A percentile compares a stretch with the other conserved stretches of the same genome.
Evolutionary conservation across 2,113 vertebrate genomes (phyloP).

Genomic region (Amblyornis subalaris): DNA sequence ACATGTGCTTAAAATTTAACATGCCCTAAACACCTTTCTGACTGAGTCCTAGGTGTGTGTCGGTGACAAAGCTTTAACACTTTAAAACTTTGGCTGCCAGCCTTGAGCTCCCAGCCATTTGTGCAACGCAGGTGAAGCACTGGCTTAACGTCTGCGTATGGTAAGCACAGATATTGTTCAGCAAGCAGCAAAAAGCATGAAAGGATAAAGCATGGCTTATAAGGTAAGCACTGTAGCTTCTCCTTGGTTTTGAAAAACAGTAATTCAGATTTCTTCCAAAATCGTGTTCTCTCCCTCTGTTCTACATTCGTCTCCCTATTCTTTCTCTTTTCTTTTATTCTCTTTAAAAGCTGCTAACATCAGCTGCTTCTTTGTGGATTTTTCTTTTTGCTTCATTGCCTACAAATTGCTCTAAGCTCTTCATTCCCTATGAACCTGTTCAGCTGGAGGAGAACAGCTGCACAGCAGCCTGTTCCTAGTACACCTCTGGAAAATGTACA

Average conservation of each 20-base stretch:
- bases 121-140: neutral
- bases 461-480: slow-evolving; percentile 45
- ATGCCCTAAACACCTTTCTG: neutral
- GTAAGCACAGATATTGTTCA: neutral
- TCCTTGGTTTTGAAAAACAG: slow-evolving; percentile 30
- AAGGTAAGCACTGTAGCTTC: slow-evolving; percentile 4
- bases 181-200: slow-evolving; percentile 10
- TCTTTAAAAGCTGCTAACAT: slow-evolving; percentile 68
- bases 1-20: neutral
- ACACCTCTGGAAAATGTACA: slow-evolving; percentile 47
- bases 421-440: slow-evolving; percentile 63
- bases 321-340: slow-evolving; percentile 36
- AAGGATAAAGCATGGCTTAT: slow-evolving; percentile 16
- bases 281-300: slow-evolving; percentile 6
- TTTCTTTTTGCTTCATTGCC: slow-evolving; percentile 68
- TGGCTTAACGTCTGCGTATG: neutral
- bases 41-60: neutral
- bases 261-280: slow-evolving; percentile 34
- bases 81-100: neutral
- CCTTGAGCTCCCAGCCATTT: neutral
- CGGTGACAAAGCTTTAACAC: neutral
- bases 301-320: neutral
- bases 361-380: slow-evolving; percentile 69
- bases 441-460: slow-evolving; percentile 66
- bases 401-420: slow-evolving; percentile 72